A percentile compares a stretch with the other conserved stretches of the same genome.
Evolutionary conservation across 2,113 vertebrate species (phyloP).

Genomic region (Paralichthys olivaceus): DNA sequence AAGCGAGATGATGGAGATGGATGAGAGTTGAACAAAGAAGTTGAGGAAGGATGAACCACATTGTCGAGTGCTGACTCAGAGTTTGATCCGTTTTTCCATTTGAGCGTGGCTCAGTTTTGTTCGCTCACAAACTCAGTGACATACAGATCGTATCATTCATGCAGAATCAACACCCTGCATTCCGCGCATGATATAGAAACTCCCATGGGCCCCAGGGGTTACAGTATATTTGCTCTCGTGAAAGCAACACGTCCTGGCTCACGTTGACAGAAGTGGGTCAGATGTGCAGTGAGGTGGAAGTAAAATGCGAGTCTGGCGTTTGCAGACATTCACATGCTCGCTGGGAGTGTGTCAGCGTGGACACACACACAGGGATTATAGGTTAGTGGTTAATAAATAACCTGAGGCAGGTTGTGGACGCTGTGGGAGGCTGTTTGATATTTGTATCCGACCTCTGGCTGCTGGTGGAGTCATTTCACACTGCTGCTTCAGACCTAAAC

Average conservation of each 20-base stretch:
- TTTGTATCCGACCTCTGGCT: too few species aligned
- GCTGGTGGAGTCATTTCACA: too few species aligned
- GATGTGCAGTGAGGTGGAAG: conserved; percentile 30
- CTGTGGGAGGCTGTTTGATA: too few species aligned
- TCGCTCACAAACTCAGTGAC: not conserved
- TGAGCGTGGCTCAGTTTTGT: conserved; percentile 3
- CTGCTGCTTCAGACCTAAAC: not conserved
- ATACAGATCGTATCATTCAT: not conserved
- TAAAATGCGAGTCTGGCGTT: not conserved
- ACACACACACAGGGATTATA: not conserved
- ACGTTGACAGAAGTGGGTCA: conserved; percentile 38
- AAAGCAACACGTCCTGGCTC: not conserved
- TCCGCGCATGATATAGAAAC: not conserved
- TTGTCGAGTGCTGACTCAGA: not conserved
- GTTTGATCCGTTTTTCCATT: conserved; percentile 23
- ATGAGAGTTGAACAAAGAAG: not conserved
- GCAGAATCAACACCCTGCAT: not conserved
- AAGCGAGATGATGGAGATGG: not conserved
- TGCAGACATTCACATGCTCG: not conserved
- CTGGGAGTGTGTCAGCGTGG: not conserved
- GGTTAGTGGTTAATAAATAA: not conserved
- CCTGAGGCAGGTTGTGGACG: not conserved
- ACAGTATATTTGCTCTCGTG: not conserved
- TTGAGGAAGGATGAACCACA: not conserved
- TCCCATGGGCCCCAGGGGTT: not conserved